Evolutionary conservation across 2,888 invertebrate species (phyloP).

Genomic region (Xestia sexstrigata): DNA sequence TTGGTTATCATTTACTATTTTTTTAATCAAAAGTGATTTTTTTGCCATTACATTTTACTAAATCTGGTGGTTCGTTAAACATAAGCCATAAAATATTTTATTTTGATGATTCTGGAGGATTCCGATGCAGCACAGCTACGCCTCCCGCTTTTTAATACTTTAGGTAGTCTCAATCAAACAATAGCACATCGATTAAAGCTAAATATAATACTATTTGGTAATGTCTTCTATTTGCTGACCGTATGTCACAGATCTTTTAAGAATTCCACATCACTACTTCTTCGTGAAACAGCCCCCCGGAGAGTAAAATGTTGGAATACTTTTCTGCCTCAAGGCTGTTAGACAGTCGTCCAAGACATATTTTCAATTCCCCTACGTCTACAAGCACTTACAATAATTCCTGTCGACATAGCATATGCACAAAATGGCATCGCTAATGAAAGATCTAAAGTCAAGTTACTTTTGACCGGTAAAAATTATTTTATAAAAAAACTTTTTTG

Average conservation of each 20-base stretch:
- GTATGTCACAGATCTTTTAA: conserved; percentile 26
- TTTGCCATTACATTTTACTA: too few relatives aligned
- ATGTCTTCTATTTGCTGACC: not conserved
- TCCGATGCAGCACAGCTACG: too few relatives aligned
- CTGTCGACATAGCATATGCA: not conserved
- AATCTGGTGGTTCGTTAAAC: too few relatives aligned
- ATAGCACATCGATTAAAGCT: too few relatives aligned
- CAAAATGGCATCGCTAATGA: not conserved
- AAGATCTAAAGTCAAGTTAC: not conserved
- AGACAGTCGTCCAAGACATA: conserved; percentile 6
- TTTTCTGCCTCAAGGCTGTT: conserved; percentile 17
- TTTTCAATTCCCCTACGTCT: conserved; percentile 20
- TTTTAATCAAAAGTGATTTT: too few relatives aligned
- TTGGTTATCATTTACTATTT: too few relatives aligned
- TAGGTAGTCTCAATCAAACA: too few relatives aligned
- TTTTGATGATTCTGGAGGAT: too few relatives aligned
- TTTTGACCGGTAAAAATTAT: not conserved
- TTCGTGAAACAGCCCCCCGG: conserved; percentile 17
- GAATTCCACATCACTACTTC: conserved; percentile 22
- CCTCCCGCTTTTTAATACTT: too few relatives aligned
- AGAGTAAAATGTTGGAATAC: conserved; percentile 32
- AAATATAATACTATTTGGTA: too few relatives aligned
- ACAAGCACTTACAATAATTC: conserved; percentile 7
- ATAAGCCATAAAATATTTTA: too few relatives aligned
- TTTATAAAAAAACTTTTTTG: too few relatives aligned